phyloP scores from a whole-genome alignment of 1,140 invertebrate species.

The Caenorhabditis latens region DNA sequence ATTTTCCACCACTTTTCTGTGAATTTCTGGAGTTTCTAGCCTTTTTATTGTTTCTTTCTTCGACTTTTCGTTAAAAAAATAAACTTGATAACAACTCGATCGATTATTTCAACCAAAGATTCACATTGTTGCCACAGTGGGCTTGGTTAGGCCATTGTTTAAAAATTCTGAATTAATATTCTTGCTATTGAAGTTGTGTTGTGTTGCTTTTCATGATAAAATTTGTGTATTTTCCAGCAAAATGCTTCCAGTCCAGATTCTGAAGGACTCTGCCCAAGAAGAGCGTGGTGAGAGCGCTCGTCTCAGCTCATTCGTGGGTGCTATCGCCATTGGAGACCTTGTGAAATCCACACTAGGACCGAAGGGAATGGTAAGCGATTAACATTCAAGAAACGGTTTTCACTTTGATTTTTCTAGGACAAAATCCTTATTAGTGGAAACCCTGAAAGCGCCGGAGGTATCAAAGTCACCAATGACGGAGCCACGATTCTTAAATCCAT shows the following conservation, averaged over 20 bases:
- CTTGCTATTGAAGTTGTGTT: conserved; percentile 11
- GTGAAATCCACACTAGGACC: conserved; percentile 98
- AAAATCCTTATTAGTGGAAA: conserved; percentile 93
- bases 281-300: conserved; percentile 88
- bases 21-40: neutral
- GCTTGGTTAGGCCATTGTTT: neutral
- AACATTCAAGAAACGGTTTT: neutral
- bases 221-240: conserved; percentile 25
- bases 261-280: conserved; percentile 95
- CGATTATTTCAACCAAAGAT: too few species aligned
- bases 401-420: conserved; percentile 81
- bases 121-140: too few species aligned
- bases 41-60: neutral
- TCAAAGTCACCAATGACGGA: conserved; percentile 98
- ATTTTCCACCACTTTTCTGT: neutral
- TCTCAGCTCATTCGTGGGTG: conserved; percentile 95
- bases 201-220: neutral
- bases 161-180: neutral
- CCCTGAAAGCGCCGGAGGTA: conserved; percentile 84
- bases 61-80: neutral
- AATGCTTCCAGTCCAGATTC: conserved; percentile 85
- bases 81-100: too few species aligned
- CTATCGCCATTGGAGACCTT: conserved; percentile 97
- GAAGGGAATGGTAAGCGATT: conserved; percentile 88
- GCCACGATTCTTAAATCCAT: conserved; percentile 97